Base-by-base conservation (phyloP, 2,797 vertebrate genomes). In the Rhodeus uyekii region DNA sequence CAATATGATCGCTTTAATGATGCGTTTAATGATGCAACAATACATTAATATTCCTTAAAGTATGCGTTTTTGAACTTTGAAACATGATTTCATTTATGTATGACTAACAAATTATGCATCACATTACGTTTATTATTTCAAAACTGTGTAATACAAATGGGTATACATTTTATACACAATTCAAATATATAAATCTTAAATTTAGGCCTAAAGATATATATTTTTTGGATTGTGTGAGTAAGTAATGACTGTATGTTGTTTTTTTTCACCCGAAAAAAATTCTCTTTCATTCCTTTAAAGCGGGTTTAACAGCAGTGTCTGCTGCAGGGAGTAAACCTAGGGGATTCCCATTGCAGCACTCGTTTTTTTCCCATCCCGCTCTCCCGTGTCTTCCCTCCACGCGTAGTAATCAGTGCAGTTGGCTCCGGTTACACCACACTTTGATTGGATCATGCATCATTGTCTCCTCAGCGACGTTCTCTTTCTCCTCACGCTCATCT, bases 381-480 rank as follows among this genome's bases (percentile, higher is more conserved):
- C 63, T 80, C 12, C 48, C 2, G 29, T 71, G 34, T 48, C n/a
- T 27, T 58, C 55, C 24, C 55, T 29, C 24, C 55, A 29, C n/a
- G 24, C 10, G 39, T 38, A n/a, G 65, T 74, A 81, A 81, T 81
- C 69, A 74, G 69, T n/a, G 60, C 12, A 65, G 7, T 74, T 63
- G 18, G 32, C 71, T 53, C 44, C n/a, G 36, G 76, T 80, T 75
- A 75, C 48, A 64, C 22, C n/a, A 61, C 9, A 13, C 64, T 76
- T 58, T 86, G 78, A 84, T 79, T 78, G 61, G 53, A 83, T 84
- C 83, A 73, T 80, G 74, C 78, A 76, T 76, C 67, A 83, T 32
- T 81, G 76, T 81, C 58, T 78, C 58, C 53, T 19, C 50, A 29
- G 36, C 32, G 44, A 79, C 60, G 69, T 76, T 85, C 71, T 83